Conservation (phyloP, 1,140 invertebrate species). For the Atta cephalotes region DNA sequence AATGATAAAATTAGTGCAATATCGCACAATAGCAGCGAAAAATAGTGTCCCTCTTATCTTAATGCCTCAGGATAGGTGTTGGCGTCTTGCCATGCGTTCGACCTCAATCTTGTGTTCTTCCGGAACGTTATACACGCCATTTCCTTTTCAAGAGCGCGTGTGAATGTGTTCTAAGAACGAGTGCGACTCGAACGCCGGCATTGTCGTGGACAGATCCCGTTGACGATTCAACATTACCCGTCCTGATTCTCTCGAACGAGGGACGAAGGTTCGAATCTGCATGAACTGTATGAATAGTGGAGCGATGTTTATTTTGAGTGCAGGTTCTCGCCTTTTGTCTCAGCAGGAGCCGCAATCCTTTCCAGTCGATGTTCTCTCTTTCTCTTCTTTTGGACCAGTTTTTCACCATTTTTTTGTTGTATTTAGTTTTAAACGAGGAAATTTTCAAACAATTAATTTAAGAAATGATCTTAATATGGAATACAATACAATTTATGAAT, state of each 20-base stretch:
- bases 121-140: constrained; percentile 63
- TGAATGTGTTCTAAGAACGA: constrained; percentile 78
- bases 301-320: constrained; percentile 85
- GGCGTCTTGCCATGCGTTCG: constrained; percentile 75
- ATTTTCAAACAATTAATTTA: background rate
- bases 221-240: constrained; percentile 34
- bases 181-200: constrained; percentile 75
- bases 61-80: constrained; percentile 74
- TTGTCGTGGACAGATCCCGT: constrained; percentile 72
- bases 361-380: constrained; percentile 10
- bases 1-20: constrained; percentile 1
- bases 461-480: background rate
- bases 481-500: background rate
- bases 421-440: background rate
- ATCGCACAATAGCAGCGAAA: constrained; percentile 54
- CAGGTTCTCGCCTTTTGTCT: constrained; percentile 83
- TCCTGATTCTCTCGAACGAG: constrained; percentile 41
- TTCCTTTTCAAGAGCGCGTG: constrained; percentile 80
- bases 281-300: constrained; percentile 78
- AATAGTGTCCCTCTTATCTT: constrained; percentile 52
- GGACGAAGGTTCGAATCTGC: constrained; percentile 78
- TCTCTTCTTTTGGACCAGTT: background rate
- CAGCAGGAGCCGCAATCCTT: constrained; percentile 75
- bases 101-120: constrained; percentile 65
- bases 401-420: constrained; percentile 9